Base-by-base conservation (phyloP, 2,797 vertebrate species). In the Cottoperca gobio region DNA sequence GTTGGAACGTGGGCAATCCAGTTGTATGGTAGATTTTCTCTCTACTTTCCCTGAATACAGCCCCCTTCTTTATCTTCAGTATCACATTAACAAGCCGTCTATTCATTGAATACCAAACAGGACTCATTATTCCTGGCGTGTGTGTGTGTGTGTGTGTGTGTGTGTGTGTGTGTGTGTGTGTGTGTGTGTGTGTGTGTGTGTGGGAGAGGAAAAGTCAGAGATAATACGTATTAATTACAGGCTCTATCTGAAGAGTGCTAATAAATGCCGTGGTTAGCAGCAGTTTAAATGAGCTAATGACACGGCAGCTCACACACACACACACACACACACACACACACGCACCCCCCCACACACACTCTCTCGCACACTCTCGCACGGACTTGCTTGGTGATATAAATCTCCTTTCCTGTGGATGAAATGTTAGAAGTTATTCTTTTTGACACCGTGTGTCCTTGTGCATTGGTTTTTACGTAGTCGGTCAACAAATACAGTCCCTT, bases 201-300 rank as follows among this genome's bases (percentile, higher is more conserved):
- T 35, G 85, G 66, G 78, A 62, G 85, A 70, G 76, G 73, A 87
- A 84, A 90, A 89, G 88, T 85, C 84, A 73, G 84, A 89, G 89
- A 93, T 91, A 91, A 91, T 91, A 78, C 63, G 65, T 93, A 94
- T 94, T 94, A 93, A 94, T 94, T 93, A 92, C 90, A 87, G 79
- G 67, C 89, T 85, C 85, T 91, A 91, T 93, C 93, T 89, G 88
- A 91, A 91, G 83, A 89, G 92, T 74, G 87, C 88, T 93, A 94
- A 94, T 92, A 91, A 93, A 92, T 90, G 88, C 88, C 79, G 88
- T 87, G 82, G 90, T 91, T 91, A 90, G 90, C 87, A 88, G 86
- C 88, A 83, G 87, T 92, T 91, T 90, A 92, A 93, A 91, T 90
- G 88, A 87, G 90, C 88, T 93, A 93, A 94, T 93, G 91, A 93